A percentile compares a stretch with the other conserved stretches of the same genome.
phyloP scores from a whole-genome alignment of 1,140 invertebrate genomes.

The Fopius arisanus region DNA sequence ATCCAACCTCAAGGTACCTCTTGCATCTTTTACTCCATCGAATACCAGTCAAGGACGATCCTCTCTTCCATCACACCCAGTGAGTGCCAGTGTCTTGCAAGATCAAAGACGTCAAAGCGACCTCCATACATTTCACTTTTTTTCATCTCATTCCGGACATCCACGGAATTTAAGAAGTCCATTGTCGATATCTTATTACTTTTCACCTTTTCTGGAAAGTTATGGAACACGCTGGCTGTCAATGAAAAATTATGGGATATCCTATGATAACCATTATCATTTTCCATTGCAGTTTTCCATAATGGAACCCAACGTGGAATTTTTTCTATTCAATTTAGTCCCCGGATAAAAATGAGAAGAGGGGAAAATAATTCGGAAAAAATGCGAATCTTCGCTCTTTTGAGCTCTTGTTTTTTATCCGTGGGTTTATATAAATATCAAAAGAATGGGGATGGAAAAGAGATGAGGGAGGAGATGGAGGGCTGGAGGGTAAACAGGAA shows the following conservation, averaged over 20 bases:
- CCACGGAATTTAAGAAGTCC: no score
- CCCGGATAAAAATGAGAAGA: neutral
- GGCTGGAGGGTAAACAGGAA: neutral
- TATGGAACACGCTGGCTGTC: no score
- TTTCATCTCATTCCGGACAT: neutral
- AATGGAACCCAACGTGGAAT: no score
- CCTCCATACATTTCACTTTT: neutral
- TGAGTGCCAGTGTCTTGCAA: neutral
- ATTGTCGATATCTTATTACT: no score
- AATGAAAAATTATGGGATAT: no score
- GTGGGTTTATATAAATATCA: neutral
- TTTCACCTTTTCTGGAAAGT: no score
- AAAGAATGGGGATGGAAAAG: neutral
- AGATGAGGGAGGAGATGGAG: neutral
- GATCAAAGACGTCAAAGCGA: neutral
- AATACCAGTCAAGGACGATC: slow-evolving; percentile 20
- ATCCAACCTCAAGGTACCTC: neutral
- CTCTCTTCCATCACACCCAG: neutral
- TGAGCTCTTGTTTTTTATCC: neutral
- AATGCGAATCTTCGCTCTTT: neutral
- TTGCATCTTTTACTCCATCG: slow-evolving; percentile 15
- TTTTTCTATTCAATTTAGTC: no score
- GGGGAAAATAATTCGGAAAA: neutral
- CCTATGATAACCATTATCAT: no score
- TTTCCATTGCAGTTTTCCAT: no score